Percentiles rank a stretch among this genome's conserved stretches.
Conservation (phyloP, 2,797 vertebrate species). For the Gallinago solitaria region DNA sequence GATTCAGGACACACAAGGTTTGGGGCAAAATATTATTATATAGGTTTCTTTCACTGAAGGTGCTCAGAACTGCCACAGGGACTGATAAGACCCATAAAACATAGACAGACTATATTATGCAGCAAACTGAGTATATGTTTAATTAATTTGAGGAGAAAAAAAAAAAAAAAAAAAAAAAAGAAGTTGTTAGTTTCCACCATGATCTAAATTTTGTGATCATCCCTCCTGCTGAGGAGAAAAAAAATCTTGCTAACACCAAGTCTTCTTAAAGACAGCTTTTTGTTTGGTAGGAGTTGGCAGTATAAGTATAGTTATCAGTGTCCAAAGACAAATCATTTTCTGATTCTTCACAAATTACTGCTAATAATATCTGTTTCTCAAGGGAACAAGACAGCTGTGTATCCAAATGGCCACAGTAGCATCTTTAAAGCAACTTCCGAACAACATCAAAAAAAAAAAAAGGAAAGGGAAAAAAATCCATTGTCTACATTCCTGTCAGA, state of each 20-base stretch:
- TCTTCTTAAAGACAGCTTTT: conserved; percentile 54
- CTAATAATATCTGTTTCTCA: conserved; percentile 41
- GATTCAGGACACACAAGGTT: conserved; percentile 26
- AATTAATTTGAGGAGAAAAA: neutral
- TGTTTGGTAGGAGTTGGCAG: conserved; percentile 25
- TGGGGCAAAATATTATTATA: neutral
- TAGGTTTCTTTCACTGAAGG: neutral
- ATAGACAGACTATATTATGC: neutral
- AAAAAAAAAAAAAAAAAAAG: neutral
- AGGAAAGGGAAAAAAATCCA: neutral
- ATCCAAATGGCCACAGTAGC: conserved; percentile 15
- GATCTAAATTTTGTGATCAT: neutral
- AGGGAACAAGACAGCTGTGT: neutral
- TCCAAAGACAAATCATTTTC: conserved; percentile 36
- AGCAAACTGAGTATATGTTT: neutral
- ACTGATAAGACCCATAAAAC: conserved; percentile 7
- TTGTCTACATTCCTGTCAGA: neutral
- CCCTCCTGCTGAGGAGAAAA: neutral
- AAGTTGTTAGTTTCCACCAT: neutral
- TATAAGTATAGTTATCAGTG: conserved; percentile 9
- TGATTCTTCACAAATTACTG: conserved; percentile 58
- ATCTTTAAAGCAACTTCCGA: conserved; percentile 35
- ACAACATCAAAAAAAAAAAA: neutral
- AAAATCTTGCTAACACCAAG: neutral
- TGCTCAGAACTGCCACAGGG: neutral